Base-by-base conservation (phyloP, 2,797 vertebrate genomes). In the Novumbra hubbsi region DNA sequence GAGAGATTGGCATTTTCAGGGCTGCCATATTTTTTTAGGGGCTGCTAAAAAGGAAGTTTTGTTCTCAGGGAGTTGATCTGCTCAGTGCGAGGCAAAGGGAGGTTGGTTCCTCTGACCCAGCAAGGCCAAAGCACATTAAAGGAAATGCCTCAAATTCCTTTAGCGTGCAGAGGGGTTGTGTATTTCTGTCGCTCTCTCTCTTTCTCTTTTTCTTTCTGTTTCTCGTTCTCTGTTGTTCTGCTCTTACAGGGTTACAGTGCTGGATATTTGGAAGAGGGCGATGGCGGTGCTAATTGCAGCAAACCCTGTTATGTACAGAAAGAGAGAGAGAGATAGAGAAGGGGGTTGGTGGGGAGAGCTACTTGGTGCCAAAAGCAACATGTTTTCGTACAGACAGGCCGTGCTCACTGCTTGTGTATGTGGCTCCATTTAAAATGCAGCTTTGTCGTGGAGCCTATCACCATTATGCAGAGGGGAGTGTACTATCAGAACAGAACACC, bases 141-240 rank as follows among this genome's bases (percentile, higher is more conserved):
- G 94, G 95, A 95, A 96, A 95, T 96, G 90, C 93, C 91, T 93
- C 73, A 89, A 90, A 95, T 95, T 95, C 94, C 94, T 87, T 80
- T 89, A 82, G 86, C 88, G 24, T 60, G 55, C 21, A 0, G 55
- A 60, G 55, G 55, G 24, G 55, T 60, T 60, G 3, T 60, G 3
- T 57, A 1, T 68, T n/a, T 45, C 38, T 24, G 2, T 68, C 5
- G 24, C n/a, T 45, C 66, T 48, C n/a, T 68, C 32, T 67, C 19
- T 67, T 3, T 66, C 66, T 41, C 12, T 41, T 12, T 48, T 14
- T 68, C 66, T 34, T 1, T 68, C 65, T 92, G 90, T 92, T 90
- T 92, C 85, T 88, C 87, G 88, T 85, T 94, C 93, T 91, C 93
- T 91, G 73, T 17, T 80, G 87, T 88, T 82, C 78, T 85, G 79